Percentiles rank a stretch among this genome's conserved stretches.
Evolutionary conservation across 1,140 invertebrate species (phyloP).

Genomic region (Zaprionus gabonicus): DNA sequence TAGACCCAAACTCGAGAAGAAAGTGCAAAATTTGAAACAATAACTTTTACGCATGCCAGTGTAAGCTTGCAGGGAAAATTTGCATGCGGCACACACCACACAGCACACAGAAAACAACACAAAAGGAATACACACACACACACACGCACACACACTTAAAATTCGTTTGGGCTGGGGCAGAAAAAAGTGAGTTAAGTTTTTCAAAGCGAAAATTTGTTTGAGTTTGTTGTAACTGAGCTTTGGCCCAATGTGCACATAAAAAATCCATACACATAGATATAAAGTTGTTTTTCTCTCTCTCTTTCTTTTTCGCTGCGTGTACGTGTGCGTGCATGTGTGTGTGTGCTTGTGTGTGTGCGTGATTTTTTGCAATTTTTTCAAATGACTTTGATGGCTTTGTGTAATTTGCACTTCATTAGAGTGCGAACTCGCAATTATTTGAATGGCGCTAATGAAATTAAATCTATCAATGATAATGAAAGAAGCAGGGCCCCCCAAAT

Average conservation of each 20-base stretch:
- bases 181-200: constrained; percentile 44
- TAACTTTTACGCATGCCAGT: constrained; percentile 80
- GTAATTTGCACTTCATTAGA: constrained; percentile 78
- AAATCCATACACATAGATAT: constrained; percentile 24
- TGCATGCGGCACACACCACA: constrained; percentile 50
- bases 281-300: constrained; percentile 14
- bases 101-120: constrained; percentile 5
- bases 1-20: constrained; percentile 59
- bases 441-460: constrained; percentile 32
- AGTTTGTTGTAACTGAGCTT: constrained; percentile 71
- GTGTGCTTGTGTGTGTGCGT: too few relatives aligned
- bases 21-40: constrained; percentile 80
- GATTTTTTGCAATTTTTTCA: constrained; percentile 44
- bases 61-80: constrained; percentile 74
- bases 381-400: constrained; percentile 64
- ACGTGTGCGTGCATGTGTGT: neutral
- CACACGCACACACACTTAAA: constrained; percentile 1
- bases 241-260: constrained; percentile 23
- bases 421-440: constrained; percentile 15
- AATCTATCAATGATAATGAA: constrained; percentile 19
- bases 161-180: neutral
- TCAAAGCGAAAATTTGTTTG: constrained; percentile 77
- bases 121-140: constrained; percentile 25
- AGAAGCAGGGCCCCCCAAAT: constrained; percentile 6
- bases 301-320: neutral